Evolutionary conservation across 2,797 vertebrate genomes (phyloP), one percentile per base, ranked within the genome.

Genomic region (Champsocephalus esox): DNA sequence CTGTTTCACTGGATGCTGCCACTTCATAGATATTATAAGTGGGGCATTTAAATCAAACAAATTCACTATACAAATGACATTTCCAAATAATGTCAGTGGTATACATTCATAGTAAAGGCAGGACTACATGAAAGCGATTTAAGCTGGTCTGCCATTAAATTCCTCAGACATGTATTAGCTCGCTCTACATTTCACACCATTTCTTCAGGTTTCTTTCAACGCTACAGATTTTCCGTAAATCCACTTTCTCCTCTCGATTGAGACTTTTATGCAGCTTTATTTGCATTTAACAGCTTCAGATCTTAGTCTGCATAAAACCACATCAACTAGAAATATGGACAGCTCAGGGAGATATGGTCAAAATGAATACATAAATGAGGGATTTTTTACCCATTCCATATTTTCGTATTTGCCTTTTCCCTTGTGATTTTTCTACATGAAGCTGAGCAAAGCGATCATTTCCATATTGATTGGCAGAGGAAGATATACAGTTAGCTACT

Each of bases 381-480:
- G 16, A 73, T 62, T 60, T 28, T 28, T 8, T 0, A 17, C 28
- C 4, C 2, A 8, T 59, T 64, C 52, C 34, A 8, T 50, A 44
- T 62, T n/a, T n/a, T 52, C 66, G 41, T 34, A 50, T 67, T 50
- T 64, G 12, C 59, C 21, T 73, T 75, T 74, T 76, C 83, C 78
- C 76, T 28, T 5, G 66, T 13, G 80, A 66, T 75, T 74, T 72
- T 49, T 50, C 74, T 34, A 60, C 60, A 48, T 65, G 62, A 71
- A 61, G 70, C 76, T 16, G 58, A 66, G 73, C 64, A 75, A 88
- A 79, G 77, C 0, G 28, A 78, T 78, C 63, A 7, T 82, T 87
- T 88, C 62, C 74, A 73, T 62, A 59, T 52, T 68, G 82, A 86
- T 24, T 73, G 80, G 64, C 69, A 70, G 62, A 34, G 54, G 72